phyloP scores from a whole-genome alignment of 2,113 vertebrate species.

The Pluvialis apricaria region DNA sequence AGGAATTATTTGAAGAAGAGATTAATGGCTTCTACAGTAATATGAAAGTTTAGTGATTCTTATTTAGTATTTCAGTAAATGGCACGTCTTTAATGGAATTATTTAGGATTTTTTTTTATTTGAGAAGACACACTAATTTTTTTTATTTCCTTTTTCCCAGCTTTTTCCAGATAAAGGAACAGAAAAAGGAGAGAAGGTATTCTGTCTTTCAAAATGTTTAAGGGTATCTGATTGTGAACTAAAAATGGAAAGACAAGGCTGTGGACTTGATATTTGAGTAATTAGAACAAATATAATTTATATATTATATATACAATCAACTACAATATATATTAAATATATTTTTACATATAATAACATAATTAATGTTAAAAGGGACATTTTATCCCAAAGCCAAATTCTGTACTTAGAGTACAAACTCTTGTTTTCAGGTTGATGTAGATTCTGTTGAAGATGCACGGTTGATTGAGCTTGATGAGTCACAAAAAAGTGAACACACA shows the following conservation, averaged over 20 bases:
- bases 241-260: not conserved
- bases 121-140: not conserved
- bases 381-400: not conserved
- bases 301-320: not conserved
- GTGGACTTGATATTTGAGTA: not conserved
- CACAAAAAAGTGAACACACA: constrained; percentile 95
- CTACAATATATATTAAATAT: not conserved
- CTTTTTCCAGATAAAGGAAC: constrained; percentile 94
- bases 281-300: not conserved
- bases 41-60: not conserved
- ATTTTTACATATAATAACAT: not conserved
- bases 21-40: not conserved
- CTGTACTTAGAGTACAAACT: not conserved
- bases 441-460: constrained; percentile 86
- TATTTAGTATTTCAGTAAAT: not conserved
- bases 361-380: not conserved
- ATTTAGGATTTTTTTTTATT: not conserved
- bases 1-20: not conserved
- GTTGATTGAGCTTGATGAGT: constrained; percentile 94
- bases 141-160: constrained; percentile 71
- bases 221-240: not conserved
- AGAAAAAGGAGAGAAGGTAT: constrained; percentile 95
- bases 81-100: not conserved
- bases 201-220: not conserved
- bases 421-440: constrained; percentile 81